Evolutionary conservation across 2,888 invertebrate genomes (phyloP).

Genomic region (Bombylius major): DNA sequence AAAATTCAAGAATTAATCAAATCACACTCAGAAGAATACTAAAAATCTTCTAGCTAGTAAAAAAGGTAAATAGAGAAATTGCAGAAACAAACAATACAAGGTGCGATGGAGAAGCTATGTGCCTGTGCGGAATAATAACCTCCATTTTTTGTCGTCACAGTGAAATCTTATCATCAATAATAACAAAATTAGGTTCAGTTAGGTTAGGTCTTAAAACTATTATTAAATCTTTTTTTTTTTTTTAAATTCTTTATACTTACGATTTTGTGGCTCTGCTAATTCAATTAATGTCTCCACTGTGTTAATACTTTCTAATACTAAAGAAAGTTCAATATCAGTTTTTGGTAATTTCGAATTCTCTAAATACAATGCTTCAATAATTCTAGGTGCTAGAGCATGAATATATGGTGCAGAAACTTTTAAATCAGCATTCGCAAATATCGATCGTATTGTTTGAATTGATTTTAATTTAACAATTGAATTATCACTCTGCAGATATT

Average conservation of each 20-base stretch:
- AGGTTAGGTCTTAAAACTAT: no score
- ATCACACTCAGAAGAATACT: no score
- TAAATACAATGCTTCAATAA: conserved; percentile 61
- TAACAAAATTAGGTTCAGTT: no score
- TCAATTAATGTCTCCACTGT: conserved; percentile 63
- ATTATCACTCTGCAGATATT: conserved; percentile 59
- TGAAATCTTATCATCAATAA: no score
- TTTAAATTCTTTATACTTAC: conserved; percentile 42
- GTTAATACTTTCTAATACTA: conserved; percentile 58
- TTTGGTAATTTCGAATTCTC: conserved; percentile 47
- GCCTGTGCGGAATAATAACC: no score
- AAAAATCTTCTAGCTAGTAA: no score
- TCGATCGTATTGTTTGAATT: conserved; percentile 62
- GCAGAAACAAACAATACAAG: no score
- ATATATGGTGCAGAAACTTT: conserved; percentile 66
- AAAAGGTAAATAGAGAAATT: no score
- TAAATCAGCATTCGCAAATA: conserved; percentile 60
- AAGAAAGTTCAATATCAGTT: conserved; percentile 54
- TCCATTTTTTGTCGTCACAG: no score
- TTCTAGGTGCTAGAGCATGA: conserved; percentile 63
- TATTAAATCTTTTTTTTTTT: no score
- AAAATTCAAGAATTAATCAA: no score
- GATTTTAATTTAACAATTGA: conserved; percentile 60
- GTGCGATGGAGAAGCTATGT: no score
- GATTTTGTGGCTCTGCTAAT: conserved; percentile 60